Evolutionary conservation across 2,888 invertebrate species (phyloP), one percentile per base, ranked within the genome.

Genomic region (Brachylomia viminalis): DNA sequence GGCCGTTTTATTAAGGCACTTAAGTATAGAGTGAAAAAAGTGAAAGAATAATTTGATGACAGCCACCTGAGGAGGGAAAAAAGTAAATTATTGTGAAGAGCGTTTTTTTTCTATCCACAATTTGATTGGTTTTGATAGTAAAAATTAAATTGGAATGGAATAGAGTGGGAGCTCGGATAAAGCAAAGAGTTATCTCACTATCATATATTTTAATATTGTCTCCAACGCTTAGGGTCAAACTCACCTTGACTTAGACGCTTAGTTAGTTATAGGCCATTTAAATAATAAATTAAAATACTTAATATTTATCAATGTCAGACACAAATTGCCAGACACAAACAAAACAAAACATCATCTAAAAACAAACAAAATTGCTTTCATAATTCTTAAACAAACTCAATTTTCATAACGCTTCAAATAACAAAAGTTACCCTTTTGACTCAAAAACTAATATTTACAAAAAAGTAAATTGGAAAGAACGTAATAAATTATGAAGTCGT

Each of bases 401-500:
- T 75, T 81, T 58, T 75, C 54, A 70, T 62, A 70, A 71, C 62
- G 23, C n/a, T 56, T 64, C 49, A 67, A 69, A 71, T 38, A 76
- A 58, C 69, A 72, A 84, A 70, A 62, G 45, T 68, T 70, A 52
- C 7, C 56, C 42, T 72, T 84, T 82, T 7, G 56, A 73, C 77
- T 71, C 27, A 49, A 59, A 80, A 84, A 84, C 77, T 75, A 74
- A 85, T 78, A 71, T 80, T 66, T 33, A 71, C 75, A 42, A 75
- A 83, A 78, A 82, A 66, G 45, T 61, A 79, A 82, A 72, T 85
- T 84, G 61, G 72, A 69, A 77, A 61, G 73, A 72, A 69, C 70
- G 33, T 42, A 79, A 82, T 87, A 85, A 85, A 87, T 86, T 82
- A 83, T 80, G 67, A 73, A 67, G 56, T 83, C 76, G 59, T 85